phyloP scores from a whole-genome alignment of 2,888 invertebrate species.

The Pinctada fucata region DNA sequence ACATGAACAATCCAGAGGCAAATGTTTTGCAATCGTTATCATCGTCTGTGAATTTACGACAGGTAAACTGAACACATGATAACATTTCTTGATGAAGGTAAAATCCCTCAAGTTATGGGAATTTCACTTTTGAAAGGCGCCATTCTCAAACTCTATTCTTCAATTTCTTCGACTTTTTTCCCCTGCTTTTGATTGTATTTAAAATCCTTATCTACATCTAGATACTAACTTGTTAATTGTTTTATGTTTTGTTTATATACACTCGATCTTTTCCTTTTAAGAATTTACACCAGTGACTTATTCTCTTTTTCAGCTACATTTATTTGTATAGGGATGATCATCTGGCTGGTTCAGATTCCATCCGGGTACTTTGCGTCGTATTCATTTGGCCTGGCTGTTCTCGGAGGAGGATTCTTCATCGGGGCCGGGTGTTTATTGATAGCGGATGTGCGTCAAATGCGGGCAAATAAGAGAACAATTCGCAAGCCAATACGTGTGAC shows the following conservation, averaged over 20 bases:
- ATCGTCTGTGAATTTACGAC: slow-evolving; percentile 5
- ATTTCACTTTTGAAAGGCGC: too few relatives aligned
- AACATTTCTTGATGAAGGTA: too few relatives aligned
- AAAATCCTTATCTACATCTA: too few relatives aligned
- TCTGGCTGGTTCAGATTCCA: slow-evolving; percentile 31
- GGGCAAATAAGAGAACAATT: slow-evolving; percentile 11
- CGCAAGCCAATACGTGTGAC: slow-evolving; percentile 3
- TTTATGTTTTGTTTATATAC: too few relatives aligned
- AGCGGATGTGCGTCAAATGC: slow-evolving; percentile 21
- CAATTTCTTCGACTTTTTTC: too few relatives aligned
- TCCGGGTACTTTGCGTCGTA: slow-evolving; percentile 27
- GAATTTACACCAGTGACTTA: neutral
- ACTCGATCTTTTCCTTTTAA: too few relatives aligned
- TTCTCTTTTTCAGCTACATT: slow-evolving; percentile 23
- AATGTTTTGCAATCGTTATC: slow-evolving; percentile 27
- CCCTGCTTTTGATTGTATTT: too few relatives aligned
- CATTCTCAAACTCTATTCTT: too few relatives aligned
- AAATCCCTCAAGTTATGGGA: too few relatives aligned
- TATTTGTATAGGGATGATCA: slow-evolving; percentile 28
- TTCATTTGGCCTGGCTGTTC: slow-evolving; percentile 27
- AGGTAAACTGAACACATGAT: neutral
- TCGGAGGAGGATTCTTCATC: slow-evolving; percentile 26
- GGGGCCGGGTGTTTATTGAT: slow-evolving; percentile 33
- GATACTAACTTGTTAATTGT: too few relatives aligned
- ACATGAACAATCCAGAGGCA: slow-evolving; percentile 21